phyloP scores from a whole-genome alignment of 2,888 invertebrate species.

The Ophion costatus region DNA sequence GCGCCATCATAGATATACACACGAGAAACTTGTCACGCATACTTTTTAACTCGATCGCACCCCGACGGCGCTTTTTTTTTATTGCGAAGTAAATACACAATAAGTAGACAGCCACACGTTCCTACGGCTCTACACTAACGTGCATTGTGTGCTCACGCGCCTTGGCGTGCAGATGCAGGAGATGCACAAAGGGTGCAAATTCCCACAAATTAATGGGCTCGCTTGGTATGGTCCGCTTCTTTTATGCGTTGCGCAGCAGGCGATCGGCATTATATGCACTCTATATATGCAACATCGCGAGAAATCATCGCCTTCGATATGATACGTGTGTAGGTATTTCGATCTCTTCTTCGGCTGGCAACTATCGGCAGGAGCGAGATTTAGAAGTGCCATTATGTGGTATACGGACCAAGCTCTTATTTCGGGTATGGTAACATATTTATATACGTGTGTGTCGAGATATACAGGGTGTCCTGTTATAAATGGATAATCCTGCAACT shows the following conservation, averaged over 20 bases:
- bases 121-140: no score
- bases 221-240: not conserved
- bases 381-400: constrained; percentile 70
- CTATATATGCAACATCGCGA: constrained; percentile 21
- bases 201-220: not conserved
- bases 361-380: constrained; percentile 67
- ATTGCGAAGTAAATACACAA: not conserved
- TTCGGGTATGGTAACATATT: constrained; percentile 44
- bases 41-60: constrained; percentile 14
- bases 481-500: no score
- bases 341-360: constrained; percentile 46
- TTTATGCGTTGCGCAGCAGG: not conserved
- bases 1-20: not conserved
- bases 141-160: no score
- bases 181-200: no score
- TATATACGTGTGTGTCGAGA: constrained; percentile 5
- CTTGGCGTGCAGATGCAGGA: no score
- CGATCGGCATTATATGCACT: not conserved
- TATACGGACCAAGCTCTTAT: constrained; percentile 62
- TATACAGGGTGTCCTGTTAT: no score
- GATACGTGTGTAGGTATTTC: constrained; percentile 30
- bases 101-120: no score
- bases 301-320: constrained; percentile 7
- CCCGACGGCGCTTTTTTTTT: constrained; percentile 12
- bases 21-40: not conserved